Base-by-base conservation (phyloP, 2,888 invertebrate genomes). In the Xestia sexstrigata region DNA sequence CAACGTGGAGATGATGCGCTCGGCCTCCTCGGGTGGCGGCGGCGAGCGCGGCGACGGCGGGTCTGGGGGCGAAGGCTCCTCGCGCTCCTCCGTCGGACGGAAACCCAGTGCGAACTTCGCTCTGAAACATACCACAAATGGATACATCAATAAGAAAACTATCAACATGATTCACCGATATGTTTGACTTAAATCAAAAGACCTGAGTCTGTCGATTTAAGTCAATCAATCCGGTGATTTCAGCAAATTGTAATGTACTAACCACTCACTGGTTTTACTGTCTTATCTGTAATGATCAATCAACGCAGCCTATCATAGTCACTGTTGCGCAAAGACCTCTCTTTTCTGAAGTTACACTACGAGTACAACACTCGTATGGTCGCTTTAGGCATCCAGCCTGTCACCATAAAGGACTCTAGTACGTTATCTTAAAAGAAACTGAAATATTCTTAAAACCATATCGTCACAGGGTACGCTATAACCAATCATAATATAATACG, bases 21-120 rank as follows among this genome's bases (percentile, higher is more conserved):
- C 97, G 23, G 98, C 98, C 94, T 98, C 98, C 93, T 98, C 98
- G 0, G 98, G 98, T 65, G 98, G 98, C 70, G 98, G 98, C 80
- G 98, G 98, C 85, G 98, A 98, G 83, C 88, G 95, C 67, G 96
- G 96, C n/a, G 96, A 96, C 52, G 95, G 95, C 78, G 96, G 95
- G 78, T 95, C 98, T 74, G 98, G 98, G 75, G 98, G 98, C 79
- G 95, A 95, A 85, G 93, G 97, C 92, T 96, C 96, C 89, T 94
- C 97, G 92, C 92, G 96, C 92, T 95, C 96, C 93, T 97, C 97
- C 83, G 97, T 97, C 91, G 97, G 98, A 96, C 97, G 97, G 96
- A 97, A 98, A 93, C 97, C 97, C 94, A 98, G 95, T 93, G 98
- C 97, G 95, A 98, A 98, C 95, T 98, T 98, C 89, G 98, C 97